Percentiles rank a stretch among this genome's conserved stretches.
Conservation (phyloP, 2,113 vertebrate genomes). For the Clarias gariepinus region DNA sequence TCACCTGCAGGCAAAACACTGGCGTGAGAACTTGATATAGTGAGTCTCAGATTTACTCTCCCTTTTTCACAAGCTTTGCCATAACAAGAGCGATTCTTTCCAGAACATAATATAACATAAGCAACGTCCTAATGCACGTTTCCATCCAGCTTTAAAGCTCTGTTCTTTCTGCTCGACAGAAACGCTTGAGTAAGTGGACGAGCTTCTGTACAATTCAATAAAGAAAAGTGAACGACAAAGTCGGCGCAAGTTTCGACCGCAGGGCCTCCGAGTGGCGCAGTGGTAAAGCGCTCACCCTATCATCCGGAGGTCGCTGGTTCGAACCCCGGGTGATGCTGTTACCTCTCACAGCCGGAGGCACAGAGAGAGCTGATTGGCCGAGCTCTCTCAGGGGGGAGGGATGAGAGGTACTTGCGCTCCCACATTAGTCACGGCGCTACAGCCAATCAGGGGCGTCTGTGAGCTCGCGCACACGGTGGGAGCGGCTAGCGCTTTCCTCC, state of each 20-base stretch:
- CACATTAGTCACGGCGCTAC: too few species aligned
- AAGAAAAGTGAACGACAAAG: neutral
- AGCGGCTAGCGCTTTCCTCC: too few species aligned
- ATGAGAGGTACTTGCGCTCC: too few species aligned
- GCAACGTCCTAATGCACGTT: neutral
- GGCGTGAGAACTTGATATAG: neutral
- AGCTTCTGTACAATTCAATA: neutral
- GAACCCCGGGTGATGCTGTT: too few species aligned
- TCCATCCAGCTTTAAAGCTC: neutral
- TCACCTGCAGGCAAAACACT: constrained; percentile 66
- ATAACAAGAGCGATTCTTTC: neutral
- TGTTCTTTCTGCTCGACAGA: neutral
- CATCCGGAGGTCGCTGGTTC: too few species aligned
- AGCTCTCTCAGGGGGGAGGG: too few species aligned
- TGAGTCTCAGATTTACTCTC: neutral
- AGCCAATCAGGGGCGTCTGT: too few species aligned
- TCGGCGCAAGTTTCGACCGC: neutral
- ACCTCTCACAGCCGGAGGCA: too few species aligned
- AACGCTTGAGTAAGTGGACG: neutral
- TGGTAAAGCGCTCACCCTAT: too few species aligned
- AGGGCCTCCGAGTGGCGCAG: too few species aligned
- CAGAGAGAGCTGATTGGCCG: too few species aligned
- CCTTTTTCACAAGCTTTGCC: neutral
- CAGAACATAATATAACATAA: neutral
- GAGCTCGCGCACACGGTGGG: too few species aligned